Percentiles rank a stretch among this genome's conserved stretches.
phyloP scores from a whole-genome alignment of 2,797 vertebrate genomes.

The Tauraco hartlaubi region DNA sequence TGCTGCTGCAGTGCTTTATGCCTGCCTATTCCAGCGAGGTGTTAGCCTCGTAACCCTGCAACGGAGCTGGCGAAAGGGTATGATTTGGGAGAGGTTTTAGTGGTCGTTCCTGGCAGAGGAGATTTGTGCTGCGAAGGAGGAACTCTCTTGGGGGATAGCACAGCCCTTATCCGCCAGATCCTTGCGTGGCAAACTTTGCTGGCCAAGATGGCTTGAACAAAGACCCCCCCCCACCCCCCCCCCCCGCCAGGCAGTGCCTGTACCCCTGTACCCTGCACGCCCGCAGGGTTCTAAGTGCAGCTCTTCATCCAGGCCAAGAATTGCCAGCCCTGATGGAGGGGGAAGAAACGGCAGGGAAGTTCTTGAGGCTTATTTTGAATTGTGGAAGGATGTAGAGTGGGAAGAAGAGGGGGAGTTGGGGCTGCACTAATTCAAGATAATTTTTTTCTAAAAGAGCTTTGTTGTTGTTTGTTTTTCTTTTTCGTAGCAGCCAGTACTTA shows the following conservation, averaged over 20 bases:
- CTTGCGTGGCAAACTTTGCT: background rate
- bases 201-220: background rate
- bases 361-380: background rate
- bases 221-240: background rate
- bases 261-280: background rate
- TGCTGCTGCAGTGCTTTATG: background rate
- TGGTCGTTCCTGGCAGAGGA: background rate
- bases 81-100: background rate
- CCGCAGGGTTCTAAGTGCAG: background rate
- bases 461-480: constrained; percentile 42
- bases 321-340: background rate
- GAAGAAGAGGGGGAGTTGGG: background rate
- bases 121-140: background rate
- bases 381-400: background rate
- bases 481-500: background rate
- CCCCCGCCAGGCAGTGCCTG: background rate
- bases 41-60: background rate
- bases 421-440: background rate
- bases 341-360: background rate
- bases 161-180: background rate
- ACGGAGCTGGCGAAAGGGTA: background rate
- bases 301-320: background rate
- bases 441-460: background rate
- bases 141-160: background rate
- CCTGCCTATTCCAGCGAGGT: background rate